Evolutionary conservation across 2,113 vertebrate species (phyloP).

Genomic region (Calidris pygmaea): DNA sequence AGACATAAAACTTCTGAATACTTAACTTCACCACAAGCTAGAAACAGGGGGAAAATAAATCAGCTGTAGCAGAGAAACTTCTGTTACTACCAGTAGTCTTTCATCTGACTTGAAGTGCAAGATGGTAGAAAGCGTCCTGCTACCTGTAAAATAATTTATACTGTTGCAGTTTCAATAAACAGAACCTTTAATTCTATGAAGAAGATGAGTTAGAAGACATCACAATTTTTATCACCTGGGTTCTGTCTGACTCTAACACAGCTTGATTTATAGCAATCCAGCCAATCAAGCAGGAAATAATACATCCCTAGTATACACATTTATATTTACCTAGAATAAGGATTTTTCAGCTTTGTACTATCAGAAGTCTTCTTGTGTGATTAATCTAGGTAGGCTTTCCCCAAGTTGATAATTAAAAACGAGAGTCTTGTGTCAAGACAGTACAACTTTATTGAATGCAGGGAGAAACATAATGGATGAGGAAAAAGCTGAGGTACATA

Average conservation of each 20-base stretch:
- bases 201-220: not conserved
- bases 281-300: not conserved
- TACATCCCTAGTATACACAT: not conserved
- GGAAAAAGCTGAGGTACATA: not conserved
- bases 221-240: not conserved
- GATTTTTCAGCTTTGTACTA: not conserved
- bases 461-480: not conserved
- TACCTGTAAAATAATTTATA: slow-evolving; percentile 16
- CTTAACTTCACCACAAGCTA: not conserved
- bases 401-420: not conserved
- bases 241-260: not conserved
- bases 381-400: not conserved
- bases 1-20: not conserved
- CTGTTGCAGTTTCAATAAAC: not conserved
- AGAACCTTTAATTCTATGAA: not conserved
- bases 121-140: not conserved
- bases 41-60: not conserved
- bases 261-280: not conserved
- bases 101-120: slow-evolving; percentile 1
- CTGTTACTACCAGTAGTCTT: not conserved
- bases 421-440: not conserved
- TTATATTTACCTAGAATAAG: not conserved
- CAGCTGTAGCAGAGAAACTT: not conserved
- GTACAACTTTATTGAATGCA: not conserved
- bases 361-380: not conserved